phyloP scores from a whole-genome alignment of 2,888 invertebrate species.

The Loripinus fragilis region DNA sequence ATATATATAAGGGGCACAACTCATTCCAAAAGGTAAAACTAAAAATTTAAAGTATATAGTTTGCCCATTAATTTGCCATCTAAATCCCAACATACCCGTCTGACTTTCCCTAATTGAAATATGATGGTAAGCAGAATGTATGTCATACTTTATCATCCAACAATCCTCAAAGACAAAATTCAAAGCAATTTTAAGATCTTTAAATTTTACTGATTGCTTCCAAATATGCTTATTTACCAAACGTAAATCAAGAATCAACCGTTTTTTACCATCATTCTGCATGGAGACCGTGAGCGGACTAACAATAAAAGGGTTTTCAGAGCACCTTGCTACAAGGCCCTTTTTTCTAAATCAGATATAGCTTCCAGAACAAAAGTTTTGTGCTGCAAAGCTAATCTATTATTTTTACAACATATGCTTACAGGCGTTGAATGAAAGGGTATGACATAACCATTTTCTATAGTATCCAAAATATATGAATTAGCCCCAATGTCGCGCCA shows the following conservation, averaged over 20 bases:
- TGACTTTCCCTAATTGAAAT: not conserved
- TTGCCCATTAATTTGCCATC: not conserved
- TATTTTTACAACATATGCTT: too few relatives aligned
- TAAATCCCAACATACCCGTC: slow-evolving; percentile 9
- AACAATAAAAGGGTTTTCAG: too few relatives aligned
- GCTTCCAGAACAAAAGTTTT: too few relatives aligned
- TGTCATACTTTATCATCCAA: slow-evolving; percentile 36
- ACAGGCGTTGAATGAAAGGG: too few relatives aligned
- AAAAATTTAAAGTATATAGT: not conserved
- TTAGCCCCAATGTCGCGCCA: too few relatives aligned
- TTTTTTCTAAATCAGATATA: too few relatives aligned
- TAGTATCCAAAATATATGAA: too few relatives aligned
- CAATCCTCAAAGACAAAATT: slow-evolving; percentile 1
- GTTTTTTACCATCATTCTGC: too few relatives aligned
- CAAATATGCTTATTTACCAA: slow-evolving; percentile 45
- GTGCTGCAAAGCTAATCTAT: too few relatives aligned
- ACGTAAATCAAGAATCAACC: slow-evolving; percentile 51
- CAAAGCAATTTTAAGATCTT: slow-evolving; percentile 36
- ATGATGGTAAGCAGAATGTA: slow-evolving; percentile 36
- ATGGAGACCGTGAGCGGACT: too few relatives aligned
- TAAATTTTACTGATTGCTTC: slow-evolving; percentile 34
- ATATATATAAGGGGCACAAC: slow-evolving; percentile 66
- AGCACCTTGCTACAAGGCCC: too few relatives aligned
- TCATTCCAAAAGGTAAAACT: slow-evolving; percentile 1
- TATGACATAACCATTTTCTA: too few relatives aligned